phyloP scores from a whole-genome alignment of 2,888 invertebrate genomes.

The Eurytoma californica region DNA sequence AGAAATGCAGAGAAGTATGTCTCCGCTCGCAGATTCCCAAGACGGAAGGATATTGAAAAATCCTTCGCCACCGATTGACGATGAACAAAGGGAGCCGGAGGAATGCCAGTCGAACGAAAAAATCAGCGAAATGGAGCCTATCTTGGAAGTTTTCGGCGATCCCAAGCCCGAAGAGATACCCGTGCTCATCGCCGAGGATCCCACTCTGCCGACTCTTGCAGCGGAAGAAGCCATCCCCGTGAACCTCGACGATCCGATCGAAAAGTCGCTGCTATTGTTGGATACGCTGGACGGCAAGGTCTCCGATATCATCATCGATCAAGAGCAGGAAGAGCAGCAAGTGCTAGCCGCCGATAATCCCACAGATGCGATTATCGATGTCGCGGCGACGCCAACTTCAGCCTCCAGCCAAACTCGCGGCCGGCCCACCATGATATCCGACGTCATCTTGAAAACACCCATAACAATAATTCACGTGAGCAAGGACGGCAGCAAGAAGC shows the following conservation, averaged over 20 bases:
- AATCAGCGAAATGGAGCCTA: slow-evolving; percentile 42
- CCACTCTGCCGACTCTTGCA: not conserved
- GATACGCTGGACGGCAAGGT: slow-evolving; percentile 17
- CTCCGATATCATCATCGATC: not conserved
- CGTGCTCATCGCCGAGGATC: slow-evolving; percentile 10
- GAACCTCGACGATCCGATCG: slow-evolving; percentile 46
- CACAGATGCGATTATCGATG: slow-evolving; percentile 9
- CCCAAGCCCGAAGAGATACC: slow-evolving; percentile 45
- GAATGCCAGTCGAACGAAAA: not conserved
- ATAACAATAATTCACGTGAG: slow-evolving; percentile 48
- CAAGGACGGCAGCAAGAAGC: slow-evolving; percentile 43
- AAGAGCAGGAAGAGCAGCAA: not conserved
- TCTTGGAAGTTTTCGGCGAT: slow-evolving; percentile 49
- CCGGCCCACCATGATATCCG: slow-evolving; percentile 50
- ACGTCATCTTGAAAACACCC: slow-evolving; percentile 48
- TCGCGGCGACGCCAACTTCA: not conserved
- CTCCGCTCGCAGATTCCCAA: not conserved
- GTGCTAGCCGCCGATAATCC: not conserved
- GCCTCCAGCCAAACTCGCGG: not conserved
- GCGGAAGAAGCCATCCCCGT: slow-evolving; percentile 1
- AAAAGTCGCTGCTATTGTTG: slow-evolving; percentile 48
- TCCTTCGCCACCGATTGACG: not conserved
- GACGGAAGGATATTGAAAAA: slow-evolving; percentile 1
- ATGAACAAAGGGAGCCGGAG: not conserved
- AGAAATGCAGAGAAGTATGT: not conserved